Evolutionary conservation across 2,797 vertebrate species (phyloP).

Genomic region (Anableps anableps): DNA sequence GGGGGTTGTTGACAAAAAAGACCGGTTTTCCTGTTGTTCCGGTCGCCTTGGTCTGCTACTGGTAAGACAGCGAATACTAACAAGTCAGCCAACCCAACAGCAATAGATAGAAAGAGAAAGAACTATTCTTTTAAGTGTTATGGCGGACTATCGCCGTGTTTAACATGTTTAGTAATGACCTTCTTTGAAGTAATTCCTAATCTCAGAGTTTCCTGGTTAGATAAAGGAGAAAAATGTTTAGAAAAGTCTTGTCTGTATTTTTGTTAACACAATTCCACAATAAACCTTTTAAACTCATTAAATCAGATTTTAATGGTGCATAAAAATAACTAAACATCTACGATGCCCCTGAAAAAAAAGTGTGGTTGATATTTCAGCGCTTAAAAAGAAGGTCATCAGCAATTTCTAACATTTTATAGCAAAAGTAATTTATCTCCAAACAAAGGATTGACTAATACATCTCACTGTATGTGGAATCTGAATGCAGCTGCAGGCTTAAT

Average conservation of each 20-base stretch:
- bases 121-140: no score
- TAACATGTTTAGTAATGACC: background rate
- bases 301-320: background rate
- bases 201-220: background rate
- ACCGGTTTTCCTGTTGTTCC: no score
- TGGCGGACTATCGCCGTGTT: background rate
- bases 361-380: background rate
- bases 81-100: no score
- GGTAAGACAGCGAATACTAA: no score
- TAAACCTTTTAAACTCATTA: background rate
- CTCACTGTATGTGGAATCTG: conserved; percentile 6
- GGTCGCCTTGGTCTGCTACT: no score
- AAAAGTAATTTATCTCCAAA: conserved; percentile 28
- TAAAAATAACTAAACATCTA: background rate
- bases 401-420: conserved; percentile 20
- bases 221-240: background rate
- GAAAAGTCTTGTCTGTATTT: background rate
- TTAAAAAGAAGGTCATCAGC: conserved; percentile 1
- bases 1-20: no score
- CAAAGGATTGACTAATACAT: background rate
- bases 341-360: background rate
- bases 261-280: background rate
- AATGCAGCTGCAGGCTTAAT: conserved; percentile 30
- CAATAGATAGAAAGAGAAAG: no score
- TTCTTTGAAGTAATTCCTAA: background rate